phyloP scores from a whole-genome alignment of 2,113 vertebrate species.

The Lontra canadensis region DNA sequence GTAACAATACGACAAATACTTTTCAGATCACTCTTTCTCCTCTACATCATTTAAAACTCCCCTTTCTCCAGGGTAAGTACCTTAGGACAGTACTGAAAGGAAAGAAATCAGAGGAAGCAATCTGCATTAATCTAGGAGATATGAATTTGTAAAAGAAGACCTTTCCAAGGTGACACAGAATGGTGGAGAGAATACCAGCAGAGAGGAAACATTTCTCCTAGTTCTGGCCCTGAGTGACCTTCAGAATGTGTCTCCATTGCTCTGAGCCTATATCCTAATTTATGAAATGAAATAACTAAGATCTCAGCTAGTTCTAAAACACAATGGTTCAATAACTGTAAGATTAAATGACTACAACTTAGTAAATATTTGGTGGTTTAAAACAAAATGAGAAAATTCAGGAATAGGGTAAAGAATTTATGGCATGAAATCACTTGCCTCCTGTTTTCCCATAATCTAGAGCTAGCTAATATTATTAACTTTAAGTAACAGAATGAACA shows the following conservation, averaged over 20 bases:
- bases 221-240: background rate
- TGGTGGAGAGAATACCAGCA: slow-evolving; percentile 2
- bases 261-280: background rate
- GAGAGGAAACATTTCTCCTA: background rate
- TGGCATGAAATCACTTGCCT: background rate
- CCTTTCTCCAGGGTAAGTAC: background rate
- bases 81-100: background rate
- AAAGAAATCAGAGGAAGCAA: slow-evolving; percentile 10
- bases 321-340: background rate
- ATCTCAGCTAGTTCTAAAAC: slow-evolving; percentile 29
- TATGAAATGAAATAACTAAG: background rate
- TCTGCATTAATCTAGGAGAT: slow-evolving; percentile 8
- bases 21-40: slow-evolving; percentile 37
- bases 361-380: slow-evolving; percentile 42
- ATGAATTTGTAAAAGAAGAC: background rate
- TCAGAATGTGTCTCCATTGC: background rate
- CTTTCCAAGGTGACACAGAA: background rate
- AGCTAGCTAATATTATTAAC: background rate
- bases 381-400: slow-evolving; percentile 50
- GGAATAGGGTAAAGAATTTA: slow-evolving; percentile 1
- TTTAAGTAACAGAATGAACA: background rate
- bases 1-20: background rate
- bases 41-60: background rate
- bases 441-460: background rate
- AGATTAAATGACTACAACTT: background rate